These are phyloP conservation scores for Habrosyne pyritoides DNA, from an alignment of 2,888 invertebrate genomes.

Conservation along the genomic window DNA sequence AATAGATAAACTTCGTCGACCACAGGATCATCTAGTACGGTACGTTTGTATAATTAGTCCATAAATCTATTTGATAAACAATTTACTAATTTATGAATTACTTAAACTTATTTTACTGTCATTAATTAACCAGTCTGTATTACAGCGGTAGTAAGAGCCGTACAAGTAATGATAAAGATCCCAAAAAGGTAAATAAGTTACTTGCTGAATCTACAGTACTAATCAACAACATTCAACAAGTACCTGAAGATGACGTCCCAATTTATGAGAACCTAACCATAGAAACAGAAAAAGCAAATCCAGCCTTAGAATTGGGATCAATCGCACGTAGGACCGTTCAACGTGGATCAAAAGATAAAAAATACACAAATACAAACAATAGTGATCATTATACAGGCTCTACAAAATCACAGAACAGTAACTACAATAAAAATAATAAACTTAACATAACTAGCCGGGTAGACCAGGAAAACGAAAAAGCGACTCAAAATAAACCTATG, in stretches of 20 bases:
- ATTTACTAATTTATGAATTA: background rate
- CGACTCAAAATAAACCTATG: background rate
- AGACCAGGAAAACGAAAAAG: background rate
- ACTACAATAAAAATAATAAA: background rate
- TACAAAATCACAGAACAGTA: background rate
- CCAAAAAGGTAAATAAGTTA: background rate
- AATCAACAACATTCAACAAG: slow-evolving; percentile 18
- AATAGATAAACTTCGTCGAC: slow-evolving; percentile 32
- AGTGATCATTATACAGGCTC: background rate
- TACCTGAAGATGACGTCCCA: slow-evolving; percentile 37
- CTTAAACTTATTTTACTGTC: background rate
- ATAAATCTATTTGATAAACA: slow-evolving; percentile 12
- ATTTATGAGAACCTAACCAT: slow-evolving; percentile 48
- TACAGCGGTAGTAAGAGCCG: slow-evolving; percentile 8
- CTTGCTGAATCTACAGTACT: slow-evolving; percentile 14
- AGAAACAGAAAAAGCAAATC: slow-evolving; percentile 23
- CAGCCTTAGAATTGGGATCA: background rate
- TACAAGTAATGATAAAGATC: background rate
- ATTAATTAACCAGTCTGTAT: slow-evolving; percentile 8
- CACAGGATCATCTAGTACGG: slow-evolving; percentile 32
- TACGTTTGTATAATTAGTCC: slow-evolving; percentile 21
- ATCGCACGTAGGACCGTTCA: slow-evolving; percentile 8
- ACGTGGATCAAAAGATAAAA: background rate
- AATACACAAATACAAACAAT: background rate
- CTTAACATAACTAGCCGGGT: background rate